Evolutionary conservation across 2,888 invertebrate species (phyloP).

Genomic region (Stenurella melanura): DNA sequence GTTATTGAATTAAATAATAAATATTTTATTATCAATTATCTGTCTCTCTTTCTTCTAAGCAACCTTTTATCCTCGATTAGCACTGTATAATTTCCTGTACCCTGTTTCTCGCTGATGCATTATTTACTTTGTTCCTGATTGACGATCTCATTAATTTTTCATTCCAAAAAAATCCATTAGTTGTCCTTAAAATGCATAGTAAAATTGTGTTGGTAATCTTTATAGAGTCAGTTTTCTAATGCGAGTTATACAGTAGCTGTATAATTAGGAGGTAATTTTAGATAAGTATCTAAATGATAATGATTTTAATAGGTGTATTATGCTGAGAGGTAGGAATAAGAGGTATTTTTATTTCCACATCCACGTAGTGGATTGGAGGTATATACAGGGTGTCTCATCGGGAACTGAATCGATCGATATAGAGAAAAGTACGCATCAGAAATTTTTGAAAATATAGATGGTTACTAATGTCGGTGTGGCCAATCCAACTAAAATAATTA

Average conservation of each 20-base stretch:
- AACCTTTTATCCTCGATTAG: too few species aligned
- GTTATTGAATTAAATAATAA: too few species aligned
- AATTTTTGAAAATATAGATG: too few species aligned
- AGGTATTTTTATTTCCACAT: neutral
- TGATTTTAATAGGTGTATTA: neutral
- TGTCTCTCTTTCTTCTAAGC: too few species aligned
- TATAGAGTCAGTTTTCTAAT: neutral
- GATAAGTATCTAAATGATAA: neutral
- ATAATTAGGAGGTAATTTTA: neutral
- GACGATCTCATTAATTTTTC: neutral
- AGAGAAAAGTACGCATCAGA: too few species aligned
- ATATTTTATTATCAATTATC: too few species aligned
- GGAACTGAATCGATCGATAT: too few species aligned
- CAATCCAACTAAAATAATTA: too few species aligned
- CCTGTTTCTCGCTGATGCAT: neutral
- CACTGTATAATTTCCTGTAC: neutral
- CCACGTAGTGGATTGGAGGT: too few species aligned
- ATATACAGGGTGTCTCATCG: too few species aligned
- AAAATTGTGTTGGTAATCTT: neutral
- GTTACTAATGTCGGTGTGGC: too few species aligned
- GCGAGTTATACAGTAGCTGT: neutral
- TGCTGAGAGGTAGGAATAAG: neutral
- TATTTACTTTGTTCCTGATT: neutral
- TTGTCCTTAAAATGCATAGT: neutral
- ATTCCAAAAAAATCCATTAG: neutral